Percentiles rank a stretch among this genome's conserved stretches.
Conservation (phyloP, 1,140 invertebrate genomes). For the Formica exsecta region DNA sequence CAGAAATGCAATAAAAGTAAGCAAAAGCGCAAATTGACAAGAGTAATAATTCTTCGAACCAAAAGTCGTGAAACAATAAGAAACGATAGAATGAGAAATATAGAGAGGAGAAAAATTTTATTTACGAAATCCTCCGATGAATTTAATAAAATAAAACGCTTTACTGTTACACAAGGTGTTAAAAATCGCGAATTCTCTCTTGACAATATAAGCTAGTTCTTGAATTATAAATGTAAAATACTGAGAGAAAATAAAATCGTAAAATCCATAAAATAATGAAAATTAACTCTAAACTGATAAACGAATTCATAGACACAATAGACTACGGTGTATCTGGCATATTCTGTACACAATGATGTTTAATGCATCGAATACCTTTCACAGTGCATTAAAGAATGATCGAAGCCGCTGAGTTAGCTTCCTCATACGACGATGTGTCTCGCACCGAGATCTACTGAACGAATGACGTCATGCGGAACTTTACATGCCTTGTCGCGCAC, state of each 20-base stretch:
- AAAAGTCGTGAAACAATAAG: not conserved
- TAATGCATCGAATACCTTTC: slow-evolving; percentile 14
- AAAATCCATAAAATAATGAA: not conserved
- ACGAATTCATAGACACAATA: not conserved
- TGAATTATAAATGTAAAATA: not conserved
- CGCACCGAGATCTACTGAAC: slow-evolving; percentile 46
- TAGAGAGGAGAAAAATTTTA: slow-evolving; percentile 25
- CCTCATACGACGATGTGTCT: slow-evolving; percentile 21
- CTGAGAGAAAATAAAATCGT: not conserved
- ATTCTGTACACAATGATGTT: slow-evolving; percentile 17
- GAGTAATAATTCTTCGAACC: not conserved
- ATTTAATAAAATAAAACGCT: slow-evolving; percentile 20
- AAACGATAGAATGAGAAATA: not conserved
- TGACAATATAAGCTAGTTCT: not conserved
- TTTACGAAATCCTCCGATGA: slow-evolving; percentile 1
- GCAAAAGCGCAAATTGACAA: not conserved
- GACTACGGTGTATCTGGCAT: not conserved
- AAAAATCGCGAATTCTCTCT: slow-evolving; percentile 1
- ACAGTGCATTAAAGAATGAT: slow-evolving; percentile 51
- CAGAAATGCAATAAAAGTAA: not conserved
- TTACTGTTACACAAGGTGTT: not conserved
- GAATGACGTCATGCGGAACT: slow-evolving; percentile 51
- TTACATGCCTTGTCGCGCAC: slow-evolving; percentile 43
- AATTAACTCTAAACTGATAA: slow-evolving; percentile 4
- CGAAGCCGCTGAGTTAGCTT: slow-evolving; percentile 35